Conservation (phyloP, 2,797 vertebrate species). For the Trichosurus vulpecula region DNA sequence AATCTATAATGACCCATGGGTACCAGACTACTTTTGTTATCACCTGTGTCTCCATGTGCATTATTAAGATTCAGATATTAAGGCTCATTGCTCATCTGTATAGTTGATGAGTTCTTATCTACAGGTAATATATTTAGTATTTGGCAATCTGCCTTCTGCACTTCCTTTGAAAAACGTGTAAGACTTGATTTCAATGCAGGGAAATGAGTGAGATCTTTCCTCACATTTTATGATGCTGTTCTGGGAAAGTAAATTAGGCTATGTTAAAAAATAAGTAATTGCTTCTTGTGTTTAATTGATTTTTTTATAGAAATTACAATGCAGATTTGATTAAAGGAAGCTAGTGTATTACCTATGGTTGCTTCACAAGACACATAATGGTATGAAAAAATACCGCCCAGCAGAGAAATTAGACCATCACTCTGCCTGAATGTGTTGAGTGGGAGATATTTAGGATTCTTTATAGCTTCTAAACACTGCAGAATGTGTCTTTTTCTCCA, state of each 20-base stretch:
- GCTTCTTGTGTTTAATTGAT: slow-evolving; percentile 83
- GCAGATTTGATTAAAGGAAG: slow-evolving; percentile 81
- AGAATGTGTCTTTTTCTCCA: slow-evolving; percentile 67
- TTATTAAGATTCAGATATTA: slow-evolving; percentile 34
- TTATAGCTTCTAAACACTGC: slow-evolving; percentile 70
- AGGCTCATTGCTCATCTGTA: slow-evolving; percentile 46
- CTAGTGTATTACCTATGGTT: slow-evolving; percentile 77
- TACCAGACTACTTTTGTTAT: neutral
- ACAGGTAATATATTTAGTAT: slow-evolving; percentile 48
- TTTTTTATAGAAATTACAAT: slow-evolving; percentile 82
- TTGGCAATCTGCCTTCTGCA: slow-evolving; percentile 50
- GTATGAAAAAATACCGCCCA: slow-evolving; percentile 61
- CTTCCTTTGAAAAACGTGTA: slow-evolving; percentile 55
- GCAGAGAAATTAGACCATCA: slow-evolving; percentile 66
- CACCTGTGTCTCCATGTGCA: neutral
- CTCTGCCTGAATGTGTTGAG: slow-evolving; percentile 68
- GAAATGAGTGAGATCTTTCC: slow-evolving; percentile 63
- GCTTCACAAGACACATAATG: slow-evolving; percentile 73
- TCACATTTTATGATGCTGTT: slow-evolving; percentile 71
- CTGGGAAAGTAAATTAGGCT: slow-evolving; percentile 82
- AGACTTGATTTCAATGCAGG: slow-evolving; percentile 67
- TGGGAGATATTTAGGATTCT: slow-evolving; percentile 78
- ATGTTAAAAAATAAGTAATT: slow-evolving; percentile 84
- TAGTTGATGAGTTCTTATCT: slow-evolving; percentile 53
- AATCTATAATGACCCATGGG: slow-evolving; percentile 12